A percentile compares a stretch with the other conserved stretches of the same genome.
These are phyloP conservation scores for Neria commutata DNA, from an alignment of 2,888 invertebrate genomes.

Conservation along the genomic window DNA sequence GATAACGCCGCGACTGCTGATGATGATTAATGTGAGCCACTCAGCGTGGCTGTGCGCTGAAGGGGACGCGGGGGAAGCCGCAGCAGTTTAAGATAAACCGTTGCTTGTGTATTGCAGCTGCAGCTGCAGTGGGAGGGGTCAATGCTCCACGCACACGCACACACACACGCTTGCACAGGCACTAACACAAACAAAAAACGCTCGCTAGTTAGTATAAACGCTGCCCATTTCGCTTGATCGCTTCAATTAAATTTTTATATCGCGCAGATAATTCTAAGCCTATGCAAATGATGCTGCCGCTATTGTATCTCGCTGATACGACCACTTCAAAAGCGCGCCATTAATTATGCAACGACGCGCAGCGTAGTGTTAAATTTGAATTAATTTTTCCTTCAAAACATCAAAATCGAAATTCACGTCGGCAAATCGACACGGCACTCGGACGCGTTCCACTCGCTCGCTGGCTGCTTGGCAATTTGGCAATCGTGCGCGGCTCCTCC, in stretches of 20 bases:
- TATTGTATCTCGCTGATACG: neutral
- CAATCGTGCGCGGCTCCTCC: constrained; percentile 19
- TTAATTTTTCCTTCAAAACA: too few relatives aligned
- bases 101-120: neutral
- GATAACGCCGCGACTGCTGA: constrained; percentile 18
- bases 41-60: neutral
- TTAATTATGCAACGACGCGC: too few relatives aligned
- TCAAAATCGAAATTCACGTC: neutral
- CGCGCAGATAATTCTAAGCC: too few relatives aligned
- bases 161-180: too few relatives aligned
- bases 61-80: constrained; percentile 3
- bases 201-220: too few relatives aligned
- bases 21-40: constrained; percentile 21
- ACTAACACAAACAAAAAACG: too few relatives aligned
- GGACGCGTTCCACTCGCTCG: neutral
- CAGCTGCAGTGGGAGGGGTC: neutral
- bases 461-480: neutral
- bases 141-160: neutral
- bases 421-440: neutral
- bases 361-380: too few relatives aligned
- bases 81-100: constrained; percentile 20
- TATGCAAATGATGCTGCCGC: too few relatives aligned
- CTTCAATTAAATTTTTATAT: neutral
- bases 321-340: neutral
- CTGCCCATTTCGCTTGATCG: too few relatives aligned